Evolutionary conservation across 2,888 invertebrate genomes (phyloP).

Genomic region (Blera fallax): DNA sequence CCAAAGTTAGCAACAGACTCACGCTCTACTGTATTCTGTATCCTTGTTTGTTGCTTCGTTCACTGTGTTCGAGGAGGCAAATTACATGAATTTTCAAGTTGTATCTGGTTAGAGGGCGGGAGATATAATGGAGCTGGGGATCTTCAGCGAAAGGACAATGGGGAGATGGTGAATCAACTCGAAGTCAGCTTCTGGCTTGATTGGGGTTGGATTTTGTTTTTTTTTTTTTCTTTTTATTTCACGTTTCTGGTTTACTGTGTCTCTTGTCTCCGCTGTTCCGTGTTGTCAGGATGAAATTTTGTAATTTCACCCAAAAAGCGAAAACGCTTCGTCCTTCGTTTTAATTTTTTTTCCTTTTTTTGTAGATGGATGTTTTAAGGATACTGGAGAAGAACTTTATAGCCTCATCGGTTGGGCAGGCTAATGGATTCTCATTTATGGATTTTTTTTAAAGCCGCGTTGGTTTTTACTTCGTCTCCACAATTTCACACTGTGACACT

Average conservation of each 20-base stretch:
- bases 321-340: conserved; percentile 27
- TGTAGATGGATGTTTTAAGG: conserved; percentile 27
- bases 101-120: neutral
- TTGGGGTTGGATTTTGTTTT: conserved; percentile 34
- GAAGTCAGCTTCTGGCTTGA: conserved; percentile 40
- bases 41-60: conserved; percentile 30
- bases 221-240: neutral
- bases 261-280: neutral
- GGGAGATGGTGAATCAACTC: conserved; percentile 7
- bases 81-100: conserved; percentile 48
- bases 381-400: conserved; percentile 6
- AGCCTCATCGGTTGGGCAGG: conserved; percentile 10
- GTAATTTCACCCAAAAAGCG: conserved; percentile 30
- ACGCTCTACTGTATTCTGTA: neutral
- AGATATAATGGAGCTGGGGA: conserved; percentile 1
- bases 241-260: neutral
- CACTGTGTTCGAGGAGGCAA: conserved; percentile 13
- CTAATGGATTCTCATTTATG: conserved; percentile 43
- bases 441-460: conserved; percentile 2
- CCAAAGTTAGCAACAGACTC: conserved; percentile 34
- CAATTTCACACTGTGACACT: neutral
- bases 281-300: conserved; percentile 35
- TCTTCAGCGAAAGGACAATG: conserved; percentile 10
- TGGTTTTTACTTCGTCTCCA: neutral
- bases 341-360: neutral